Evolutionary conservation across 2,888 invertebrate species (phyloP).

Genomic region (Trachelus troglodyta): DNA sequence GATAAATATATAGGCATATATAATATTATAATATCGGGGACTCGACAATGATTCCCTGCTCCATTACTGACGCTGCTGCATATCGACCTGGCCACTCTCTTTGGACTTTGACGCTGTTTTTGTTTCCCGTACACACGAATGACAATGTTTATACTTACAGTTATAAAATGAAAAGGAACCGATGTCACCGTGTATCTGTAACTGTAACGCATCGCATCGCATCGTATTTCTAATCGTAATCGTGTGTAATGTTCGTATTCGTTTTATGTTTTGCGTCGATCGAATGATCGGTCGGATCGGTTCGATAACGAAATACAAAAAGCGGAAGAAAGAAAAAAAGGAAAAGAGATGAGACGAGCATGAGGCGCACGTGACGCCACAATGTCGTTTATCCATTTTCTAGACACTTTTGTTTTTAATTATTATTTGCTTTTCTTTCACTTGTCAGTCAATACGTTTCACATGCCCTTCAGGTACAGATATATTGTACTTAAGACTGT

Average conservation of each 20-base stretch:
- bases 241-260: background rate
- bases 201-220: conserved; percentile 38
- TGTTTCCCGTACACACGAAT: conserved; percentile 43
- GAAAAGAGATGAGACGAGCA: background rate
- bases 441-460: background rate
- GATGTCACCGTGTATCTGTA: conserved; percentile 53
- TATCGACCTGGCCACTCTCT: conserved; percentile 56
- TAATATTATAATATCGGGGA: conserved; percentile 29
- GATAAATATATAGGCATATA: conserved; percentile 24
- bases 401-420: conserved; percentile 17
- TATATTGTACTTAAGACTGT: conserved; percentile 61
- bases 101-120: conserved; percentile 58
- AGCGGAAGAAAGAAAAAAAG: background rate
- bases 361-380: background rate
- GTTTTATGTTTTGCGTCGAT: background rate
- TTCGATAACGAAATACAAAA: background rate
- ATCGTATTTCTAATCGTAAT: background rate
- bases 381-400: background rate
- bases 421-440: background rate
- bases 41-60: conserved; percentile 46
- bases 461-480: conserved; percentile 53
- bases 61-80: conserved; percentile 61
- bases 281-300: background rate
- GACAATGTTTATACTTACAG: conserved; percentile 49
- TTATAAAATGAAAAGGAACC: conserved; percentile 31